A percentile compares a stretch with the other conserved stretches of the same genome.
phyloP scores from a whole-genome alignment of 2,888 invertebrate species.

The Apomyelois bistriatella region DNA sequence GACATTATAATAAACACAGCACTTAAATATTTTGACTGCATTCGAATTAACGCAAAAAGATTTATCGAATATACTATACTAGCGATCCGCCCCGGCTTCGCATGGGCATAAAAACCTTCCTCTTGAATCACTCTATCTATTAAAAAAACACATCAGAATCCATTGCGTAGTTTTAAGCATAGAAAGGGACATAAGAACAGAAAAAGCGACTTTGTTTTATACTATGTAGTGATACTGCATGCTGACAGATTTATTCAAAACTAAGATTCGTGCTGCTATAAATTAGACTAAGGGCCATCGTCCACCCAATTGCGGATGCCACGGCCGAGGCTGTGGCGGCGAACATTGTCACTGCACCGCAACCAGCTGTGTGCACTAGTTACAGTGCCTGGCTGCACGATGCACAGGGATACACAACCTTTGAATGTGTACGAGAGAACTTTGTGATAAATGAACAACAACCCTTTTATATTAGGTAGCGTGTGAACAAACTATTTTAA shows the following conservation, averaged over 20 bases:
- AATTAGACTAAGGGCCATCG: conserved; percentile 1
- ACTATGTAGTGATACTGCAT: background rate
- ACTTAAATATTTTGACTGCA: no score
- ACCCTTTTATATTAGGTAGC: background rate
- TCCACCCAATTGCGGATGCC: conserved; percentile 39
- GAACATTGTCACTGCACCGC: conserved; percentile 69
- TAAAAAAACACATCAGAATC: background rate
- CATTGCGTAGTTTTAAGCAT: no score
- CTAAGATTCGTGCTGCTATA: conserved; percentile 34
- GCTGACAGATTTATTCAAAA: background rate
- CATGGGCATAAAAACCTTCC: no score
- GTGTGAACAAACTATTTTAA: background rate
- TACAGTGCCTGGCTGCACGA: conserved; percentile 50
- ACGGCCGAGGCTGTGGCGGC: conserved; percentile 50
- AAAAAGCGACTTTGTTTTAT: no score
- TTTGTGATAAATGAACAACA: no score
- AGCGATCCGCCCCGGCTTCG: no score
- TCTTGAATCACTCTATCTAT: no score
- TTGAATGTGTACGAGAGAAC: background rate
- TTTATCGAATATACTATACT: no score
- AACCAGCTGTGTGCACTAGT: conserved; percentile 68
- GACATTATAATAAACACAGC: no score
- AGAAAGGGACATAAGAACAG: no score
- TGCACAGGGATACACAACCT: conserved; percentile 24
- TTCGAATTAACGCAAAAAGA: no score